These are phyloP conservation scores for Zoanthus sociatus DNA, from an alignment of 92 coral and sea anemone species.

Conservation along the genomic window DNA sequence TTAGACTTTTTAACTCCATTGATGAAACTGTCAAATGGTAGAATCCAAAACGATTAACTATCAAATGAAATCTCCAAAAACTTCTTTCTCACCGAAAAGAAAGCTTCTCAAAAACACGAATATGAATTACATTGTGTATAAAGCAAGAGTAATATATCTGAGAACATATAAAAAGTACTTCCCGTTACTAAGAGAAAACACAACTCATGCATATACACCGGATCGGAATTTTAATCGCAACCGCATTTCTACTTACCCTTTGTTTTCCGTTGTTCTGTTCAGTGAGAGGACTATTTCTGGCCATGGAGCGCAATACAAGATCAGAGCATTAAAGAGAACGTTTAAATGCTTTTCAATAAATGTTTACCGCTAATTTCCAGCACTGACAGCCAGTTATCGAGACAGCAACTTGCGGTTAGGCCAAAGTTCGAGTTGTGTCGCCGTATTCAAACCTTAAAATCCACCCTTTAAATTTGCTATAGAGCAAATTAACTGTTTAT, in stretches of 20 bases:
- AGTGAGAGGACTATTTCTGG: conserved; percentile 1
- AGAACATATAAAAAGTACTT: no score
- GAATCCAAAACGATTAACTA: no score
- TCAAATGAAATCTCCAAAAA: no score
- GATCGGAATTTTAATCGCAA: neutral
- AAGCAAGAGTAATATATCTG: no score
- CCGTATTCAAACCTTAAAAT: neutral
- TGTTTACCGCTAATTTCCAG: neutral
- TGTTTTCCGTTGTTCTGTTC: neutral
- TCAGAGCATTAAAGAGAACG: neutral
- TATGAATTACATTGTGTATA: no score
- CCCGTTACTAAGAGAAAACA: no score
- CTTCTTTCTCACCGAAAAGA: no score
- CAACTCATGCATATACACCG: neutral
- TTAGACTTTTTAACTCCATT: no score
- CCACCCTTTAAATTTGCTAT: no score
- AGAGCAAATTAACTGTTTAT: conserved; percentile 15
- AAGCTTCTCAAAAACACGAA: no score
- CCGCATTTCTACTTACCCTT: conserved; percentile 14
- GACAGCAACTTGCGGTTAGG: neutral
- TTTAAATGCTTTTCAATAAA: neutral
- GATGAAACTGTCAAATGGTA: no score
- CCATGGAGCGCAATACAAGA: conserved; percentile 10
- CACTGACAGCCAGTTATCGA: neutral
- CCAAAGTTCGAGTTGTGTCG: conserved; percentile 12